Evolutionary conservation across 1,140 invertebrate genomes (phyloP), one percentile per base, ranked within the genome.

Genomic region (Penaeus indicus): DNA sequence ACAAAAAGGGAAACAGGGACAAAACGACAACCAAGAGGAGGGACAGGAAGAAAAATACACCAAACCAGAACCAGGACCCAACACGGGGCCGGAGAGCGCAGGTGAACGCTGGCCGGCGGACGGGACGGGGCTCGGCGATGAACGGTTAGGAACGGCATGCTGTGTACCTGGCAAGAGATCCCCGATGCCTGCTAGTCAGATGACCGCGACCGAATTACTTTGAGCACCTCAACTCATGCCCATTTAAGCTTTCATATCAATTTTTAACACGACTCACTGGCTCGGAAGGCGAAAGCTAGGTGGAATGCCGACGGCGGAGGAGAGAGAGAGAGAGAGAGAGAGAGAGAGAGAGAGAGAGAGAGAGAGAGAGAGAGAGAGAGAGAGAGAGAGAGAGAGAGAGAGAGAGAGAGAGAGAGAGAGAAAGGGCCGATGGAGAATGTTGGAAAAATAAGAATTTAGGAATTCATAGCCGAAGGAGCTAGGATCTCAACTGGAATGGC

Each of bases 141-240:
- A 21, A 85, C 54, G 54, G 84, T 85, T n/a, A 75, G 84, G 84
- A 85, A 62, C 84, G 67, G 67, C 67, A 77, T 32, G 77, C 77
- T 85, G 42, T 85, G 25, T 85, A 78, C 27, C 47, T 78, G 75
- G n/a, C 27, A 25, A 78, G 75, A 25, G 27, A 38, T 38, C 75
- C 75, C 47, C 75, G 19, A 19, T 75, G 27, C 72, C 25, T 38
- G 72, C 72, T 32, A 75, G 72, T 38, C 72, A 75, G 72, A 75
- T 75, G 25, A 75, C 27, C 72, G 72, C 72, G 42, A 32, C 72
- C 72, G 42, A 75, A 75, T 75, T 75, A 75, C n/a, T 75, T 22
- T 75, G 72, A 75, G 72, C 72, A 27, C 42, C 72, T 32, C 27
- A 75, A 75, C 72, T 75, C 27, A 75, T 38, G 72, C 72, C 72